Evolutionary conservation across 2,888 invertebrate genomes (phyloP).

Genomic region (Branchipolynoe longqiensis): DNA sequence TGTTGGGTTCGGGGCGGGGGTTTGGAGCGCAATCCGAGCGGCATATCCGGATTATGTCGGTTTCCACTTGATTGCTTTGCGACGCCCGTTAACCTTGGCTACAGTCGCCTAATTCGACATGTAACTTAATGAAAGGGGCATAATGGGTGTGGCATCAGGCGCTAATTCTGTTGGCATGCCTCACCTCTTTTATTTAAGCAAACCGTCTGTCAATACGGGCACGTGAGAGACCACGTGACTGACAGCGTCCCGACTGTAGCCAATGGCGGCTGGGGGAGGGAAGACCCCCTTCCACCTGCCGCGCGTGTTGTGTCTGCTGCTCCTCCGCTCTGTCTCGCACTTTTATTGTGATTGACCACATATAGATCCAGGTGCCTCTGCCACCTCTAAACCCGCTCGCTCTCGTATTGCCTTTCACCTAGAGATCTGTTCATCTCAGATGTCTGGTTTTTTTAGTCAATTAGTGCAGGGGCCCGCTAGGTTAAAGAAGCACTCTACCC

Average conservation of each 20-base stretch:
- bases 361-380: neutral
- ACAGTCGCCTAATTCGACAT: constrained; percentile 7
- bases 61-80: constrained; percentile 13
- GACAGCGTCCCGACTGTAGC: too few species aligned
- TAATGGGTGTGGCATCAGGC: neutral
- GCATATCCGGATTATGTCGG: constrained; percentile 22
- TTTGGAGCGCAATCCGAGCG: neutral
- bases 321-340: neutral
- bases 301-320: too few species aligned
- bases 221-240: too few species aligned
- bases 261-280: too few species aligned
- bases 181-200: constrained; percentile 2
- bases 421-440: constrained; percentile 11
- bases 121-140: constrained; percentile 31
- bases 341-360: constrained; percentile 6
- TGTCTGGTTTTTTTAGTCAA: constrained; percentile 45
- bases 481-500: constrained; percentile 21
- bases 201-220: too few species aligned
- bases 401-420: constrained; percentile 22
- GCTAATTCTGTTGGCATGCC: neutral
- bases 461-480: neutral
- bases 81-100: neutral
- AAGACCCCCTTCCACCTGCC: too few species aligned
- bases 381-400: neutral
- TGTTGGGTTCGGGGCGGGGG: neutral